Base-by-base conservation (phyloP, 2,113 vertebrate species). In the Microcebus murinus region DNA sequence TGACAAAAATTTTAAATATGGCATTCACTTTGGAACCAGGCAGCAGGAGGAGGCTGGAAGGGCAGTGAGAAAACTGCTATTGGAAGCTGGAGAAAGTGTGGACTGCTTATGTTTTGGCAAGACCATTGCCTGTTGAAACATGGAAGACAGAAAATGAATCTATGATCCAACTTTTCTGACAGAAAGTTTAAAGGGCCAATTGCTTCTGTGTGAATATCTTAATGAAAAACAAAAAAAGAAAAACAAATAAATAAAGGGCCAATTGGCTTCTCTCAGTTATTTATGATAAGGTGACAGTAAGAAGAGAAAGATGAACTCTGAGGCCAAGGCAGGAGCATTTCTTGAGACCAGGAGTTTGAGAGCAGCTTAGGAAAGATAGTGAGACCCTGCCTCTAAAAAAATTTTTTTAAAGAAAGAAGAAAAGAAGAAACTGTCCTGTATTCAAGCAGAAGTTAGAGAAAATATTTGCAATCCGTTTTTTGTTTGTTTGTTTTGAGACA, bases 61-160 rank as follows among this genome's bases (percentile, higher is more conserved):
- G 52, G 27, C 18, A 7, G 3, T 13, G 55, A 59, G 61, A 23
- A 48, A 20, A 21, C 2, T 4, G 36, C 27, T 29, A 1, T 17
- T 27, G 27, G 6, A 25, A 39, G 45, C 42, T n/a, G 34, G 25
- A 45, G 74, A 36, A 5, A 31, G n/a, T 17, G 31, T 29, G 17
- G 4, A 13, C 74, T 29, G 1, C 10, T 27, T 14, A 20, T 8
- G 57, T 50, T 17, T 3, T 6, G 34, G 20, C 8, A 21, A 45
- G 68, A 31, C 42, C 18, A 0, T 0, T 8, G 36, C 31, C 80
- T 21, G 55, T 12, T 25, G 61, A 25, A 13, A 48, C 0, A 0
- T 14, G 45, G 42, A 31, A 29, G 77, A 27, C 52, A 29, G 70
- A 71, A 90, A 36, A 59, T 14, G n/a, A 5, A 23, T 14, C 70